A percentile compares a stretch with the other conserved stretches of the same genome.
Conservation (phyloP, 2,797 vertebrate genomes). For the Pangasius mekongensis region DNA sequence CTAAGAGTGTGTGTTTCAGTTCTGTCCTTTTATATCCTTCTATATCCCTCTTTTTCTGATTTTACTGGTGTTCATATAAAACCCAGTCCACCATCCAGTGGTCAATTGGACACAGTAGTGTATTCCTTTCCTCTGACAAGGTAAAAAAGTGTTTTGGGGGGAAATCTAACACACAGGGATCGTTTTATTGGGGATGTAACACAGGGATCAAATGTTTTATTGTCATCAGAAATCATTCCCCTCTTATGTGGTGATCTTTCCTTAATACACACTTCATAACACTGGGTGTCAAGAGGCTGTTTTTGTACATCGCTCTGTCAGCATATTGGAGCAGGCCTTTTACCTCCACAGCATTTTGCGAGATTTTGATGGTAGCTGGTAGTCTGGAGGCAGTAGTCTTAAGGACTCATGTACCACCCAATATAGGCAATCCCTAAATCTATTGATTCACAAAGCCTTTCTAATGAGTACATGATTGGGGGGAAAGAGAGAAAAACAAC, state of each 20-base stretch:
- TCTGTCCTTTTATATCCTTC: neutral
- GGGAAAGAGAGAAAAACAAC: constrained; percentile 70
- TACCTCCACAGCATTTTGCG: constrained; percentile 4
- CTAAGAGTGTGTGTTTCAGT: neutral
- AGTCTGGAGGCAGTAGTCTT: constrained; percentile 11
- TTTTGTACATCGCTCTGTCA: constrained; percentile 1
- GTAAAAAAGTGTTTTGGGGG: neutral
- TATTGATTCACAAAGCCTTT: constrained; percentile 73
- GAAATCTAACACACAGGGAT: neutral
- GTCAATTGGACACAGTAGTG: neutral
- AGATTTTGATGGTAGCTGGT: constrained; percentile 14
- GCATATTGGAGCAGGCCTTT: neutral
- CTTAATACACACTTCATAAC: neutral
- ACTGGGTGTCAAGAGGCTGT: neutral
- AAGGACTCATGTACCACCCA: neutral
- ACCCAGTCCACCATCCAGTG: neutral
- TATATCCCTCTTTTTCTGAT: neutral
- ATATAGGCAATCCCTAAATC: constrained; percentile 61
- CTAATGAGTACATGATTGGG: constrained; percentile 69
- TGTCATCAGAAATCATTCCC: neutral
- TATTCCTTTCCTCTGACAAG: neutral
- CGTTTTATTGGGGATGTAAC: too few relatives aligned
- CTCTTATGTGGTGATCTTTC: neutral
- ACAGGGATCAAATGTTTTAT: constrained; percentile 1
- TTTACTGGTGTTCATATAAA: neutral